Evolutionary conservation across 2,113 vertebrate genomes (phyloP), one percentile per base, ranked within the genome.

Genomic region (Lophotis ruficrista): DNA sequence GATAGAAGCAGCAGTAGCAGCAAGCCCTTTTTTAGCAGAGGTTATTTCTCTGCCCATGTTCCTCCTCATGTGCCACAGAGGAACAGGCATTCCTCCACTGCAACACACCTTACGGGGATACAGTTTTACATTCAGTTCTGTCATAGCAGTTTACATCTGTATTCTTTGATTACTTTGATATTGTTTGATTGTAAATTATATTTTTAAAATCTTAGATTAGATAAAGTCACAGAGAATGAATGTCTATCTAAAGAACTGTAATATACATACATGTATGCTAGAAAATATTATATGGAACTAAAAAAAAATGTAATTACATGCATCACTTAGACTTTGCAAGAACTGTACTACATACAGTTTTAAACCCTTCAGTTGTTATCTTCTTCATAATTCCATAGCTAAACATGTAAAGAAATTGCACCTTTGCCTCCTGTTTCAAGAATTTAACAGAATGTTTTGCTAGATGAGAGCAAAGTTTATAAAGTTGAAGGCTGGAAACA

Each of bases 401-500:
- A 90, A 97, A 95, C 28, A 58, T 47, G 58, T 85, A 91, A 92
- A 94, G 22, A 92, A 96, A 96, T 82, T 89, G 48, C 47, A 93
- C 91, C 31, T 87, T 96, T 93, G 89, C 57, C 33, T 86, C 54
- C 10, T 81, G 2, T 95, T 96, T 70, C 58, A 95, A 83, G 58
- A 91, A 94, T 20, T 90, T 96, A 71, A 48, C 45, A 78, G 33
- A 96, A 77, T 96, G 58, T 89, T 97, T 95, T 96, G 22, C 62
- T 95, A 21, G 19, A 83, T 92, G n/a, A 95, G 28, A 77, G 35
- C 6, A 54, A 96, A 96, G 31, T 93, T 97, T 95, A 84, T 37
- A 9, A 95, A 96, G 87, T 75, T 87, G 76, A 94, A 95, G 90
- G 76, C 54, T 97, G 90, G 90, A 90, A 97, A 85, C 28, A 45